Base-by-base conservation (phyloP, 2,888 invertebrate genomes). In the Oithona nana region DNA sequence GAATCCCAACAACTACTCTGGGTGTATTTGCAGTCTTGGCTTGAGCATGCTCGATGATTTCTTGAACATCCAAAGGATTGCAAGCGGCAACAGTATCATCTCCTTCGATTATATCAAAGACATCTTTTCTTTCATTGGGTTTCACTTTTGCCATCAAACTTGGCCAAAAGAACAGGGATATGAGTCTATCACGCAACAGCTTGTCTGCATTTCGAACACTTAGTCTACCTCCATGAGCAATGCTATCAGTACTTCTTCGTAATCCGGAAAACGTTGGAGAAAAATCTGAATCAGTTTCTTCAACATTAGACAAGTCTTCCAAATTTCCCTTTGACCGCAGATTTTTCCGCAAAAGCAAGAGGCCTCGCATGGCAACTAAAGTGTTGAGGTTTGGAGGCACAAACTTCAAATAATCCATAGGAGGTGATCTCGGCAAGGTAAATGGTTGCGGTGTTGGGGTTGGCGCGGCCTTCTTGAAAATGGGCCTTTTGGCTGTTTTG, bases 131-230 rank as follows among this genome's bases (percentile, higher is more conserved):
- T 16, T 39, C 39, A 16, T 39, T 39, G 39, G 39, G 39, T 31
- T 28, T 50, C n/a, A 59, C 24, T 3, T 49, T 50, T 24, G 59
- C 31, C 28, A 59, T 28, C 13, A 59, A 24, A 2, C 50, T 50
- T 28, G 59, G 59, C 59, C 59, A 59, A n/a, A 59, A 59, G 26
- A 59, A 59, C 22, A 59, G 28, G 2, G 59, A 48, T 24, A 26
- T 50, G 26, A 59, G 50, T 50, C 59, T 48, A 8, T 59, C 28
- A 24, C 6, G 13, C 16, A 59, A 29, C 20, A 49, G 1, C 4
- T 1, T n/a, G n/a, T 59, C 59, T 16, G 59, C 49, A 1, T 48
- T 1, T 22, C 16, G 26, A 24, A 16, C 54, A 26, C 6, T 54
- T 3, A 26, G 16, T 24, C 26, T 2, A 24, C 24, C 54, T 24